A percentile compares a stretch with the other conserved stretches of the same genome.
Evolutionary conservation across 2,113 vertebrate genomes (phyloP).

Genomic region (Pyrgilauda ruficollis): DNA sequence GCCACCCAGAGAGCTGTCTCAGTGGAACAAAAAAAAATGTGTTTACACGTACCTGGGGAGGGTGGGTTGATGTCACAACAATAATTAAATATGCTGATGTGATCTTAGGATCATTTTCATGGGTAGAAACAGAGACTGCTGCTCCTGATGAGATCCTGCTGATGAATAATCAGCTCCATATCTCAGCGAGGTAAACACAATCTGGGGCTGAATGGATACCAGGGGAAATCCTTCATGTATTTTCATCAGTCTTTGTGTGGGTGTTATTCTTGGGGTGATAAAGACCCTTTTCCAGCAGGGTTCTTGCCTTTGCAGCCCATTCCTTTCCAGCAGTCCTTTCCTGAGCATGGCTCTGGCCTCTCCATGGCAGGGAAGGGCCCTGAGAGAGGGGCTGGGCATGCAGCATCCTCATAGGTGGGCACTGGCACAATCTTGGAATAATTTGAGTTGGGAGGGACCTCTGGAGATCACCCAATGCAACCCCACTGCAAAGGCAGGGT

Average conservation of each 20-base stretch:
- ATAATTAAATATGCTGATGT: slow-evolving; percentile 23
- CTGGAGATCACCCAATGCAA: neutral
- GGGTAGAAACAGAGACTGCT: neutral
- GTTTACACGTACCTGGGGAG: neutral
- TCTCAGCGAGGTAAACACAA: slow-evolving; percentile 24
- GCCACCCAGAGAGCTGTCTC: neutral
- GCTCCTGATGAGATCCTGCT: slow-evolving; percentile 24
- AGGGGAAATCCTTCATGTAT: slow-evolving; percentile 29
- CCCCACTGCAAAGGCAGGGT: neutral
- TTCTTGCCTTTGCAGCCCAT: neutral
- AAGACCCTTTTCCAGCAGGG: neutral
- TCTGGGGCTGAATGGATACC: neutral
- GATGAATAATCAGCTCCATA: slow-evolving; percentile 46
- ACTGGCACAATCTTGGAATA: accelerated
- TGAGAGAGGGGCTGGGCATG: neutral
- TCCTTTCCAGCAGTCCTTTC: neutral
- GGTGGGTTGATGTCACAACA: slow-evolving; percentile 16
- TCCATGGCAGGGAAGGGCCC: accelerated
- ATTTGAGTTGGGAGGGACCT: neutral
- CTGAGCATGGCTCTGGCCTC: neutral
- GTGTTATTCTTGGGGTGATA: neutral
- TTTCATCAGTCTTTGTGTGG: neutral
- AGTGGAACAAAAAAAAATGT: neutral
- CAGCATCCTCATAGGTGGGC: accelerated
- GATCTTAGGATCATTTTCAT: neutral